These are phyloP conservation scores for Oreocharis arfaki DNA, from an alignment of 2,113 vertebrate genomes.

Conservation along the genomic window DNA sequence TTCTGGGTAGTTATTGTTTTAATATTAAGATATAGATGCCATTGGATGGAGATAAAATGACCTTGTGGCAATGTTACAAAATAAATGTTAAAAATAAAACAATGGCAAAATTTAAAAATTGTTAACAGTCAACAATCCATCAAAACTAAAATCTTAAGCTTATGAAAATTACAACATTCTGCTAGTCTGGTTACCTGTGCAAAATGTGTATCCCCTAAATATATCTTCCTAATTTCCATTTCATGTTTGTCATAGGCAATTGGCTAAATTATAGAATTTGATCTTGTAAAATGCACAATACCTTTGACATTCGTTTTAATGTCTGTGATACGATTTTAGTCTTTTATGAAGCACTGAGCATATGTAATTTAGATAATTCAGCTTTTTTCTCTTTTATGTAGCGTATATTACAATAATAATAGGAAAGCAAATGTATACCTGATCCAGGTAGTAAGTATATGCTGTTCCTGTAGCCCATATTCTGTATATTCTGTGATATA, in stretches of 20 bases:
- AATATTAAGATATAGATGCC: constrained; percentile 11
- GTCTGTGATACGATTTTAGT: background rate
- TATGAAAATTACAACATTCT: background rate
- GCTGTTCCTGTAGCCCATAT: background rate
- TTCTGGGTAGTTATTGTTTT: constrained; percentile 24
- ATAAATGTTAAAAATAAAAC: background rate
- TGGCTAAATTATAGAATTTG: background rate
- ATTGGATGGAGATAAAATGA: background rate
- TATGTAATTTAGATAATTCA: background rate
- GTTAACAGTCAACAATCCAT: background rate
- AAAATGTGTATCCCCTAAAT: background rate
- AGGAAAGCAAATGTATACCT: background rate
- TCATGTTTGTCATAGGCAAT: background rate
- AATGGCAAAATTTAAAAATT: background rate
- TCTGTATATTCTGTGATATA: background rate
- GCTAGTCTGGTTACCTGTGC: background rate
- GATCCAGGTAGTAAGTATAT: background rate
- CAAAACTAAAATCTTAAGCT: background rate
- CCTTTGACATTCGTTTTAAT: background rate
- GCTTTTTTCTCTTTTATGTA: background rate
- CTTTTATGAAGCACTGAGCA: background rate
- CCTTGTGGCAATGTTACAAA: background rate
- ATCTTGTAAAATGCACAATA: background rate
- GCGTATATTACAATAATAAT: background rate
- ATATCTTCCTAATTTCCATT: background rate